These are phyloP conservation scores for Panagrolaimus sp. DNA, from an alignment of 1,140 invertebrate species.

Conservation along the genomic window DNA sequence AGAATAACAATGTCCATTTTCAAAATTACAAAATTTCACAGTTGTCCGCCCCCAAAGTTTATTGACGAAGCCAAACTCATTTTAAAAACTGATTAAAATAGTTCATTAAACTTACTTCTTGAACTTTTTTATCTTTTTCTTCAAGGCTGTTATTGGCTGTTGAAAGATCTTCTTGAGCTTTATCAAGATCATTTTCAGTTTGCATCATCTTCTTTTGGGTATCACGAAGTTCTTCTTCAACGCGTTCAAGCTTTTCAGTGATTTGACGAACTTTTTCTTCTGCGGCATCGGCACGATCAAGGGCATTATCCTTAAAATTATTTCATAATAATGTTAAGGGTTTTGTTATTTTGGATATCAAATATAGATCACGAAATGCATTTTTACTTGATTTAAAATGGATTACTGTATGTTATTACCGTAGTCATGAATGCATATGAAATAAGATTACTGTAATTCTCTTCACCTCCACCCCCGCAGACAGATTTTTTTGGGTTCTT, in stretches of 20 bases:
- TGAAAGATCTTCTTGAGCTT: conserved; percentile 87
- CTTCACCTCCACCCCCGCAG: too few species aligned
- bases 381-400: not conserved
- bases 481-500: too few species aligned
- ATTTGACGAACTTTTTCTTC: conserved; percentile 90
- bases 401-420: not conserved
- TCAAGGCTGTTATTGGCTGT: conserved; percentile 90
- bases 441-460: too few species aligned
- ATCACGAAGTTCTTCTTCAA: conserved; percentile 89
- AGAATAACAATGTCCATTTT: too few species aligned
- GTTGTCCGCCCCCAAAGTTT: too few species aligned
- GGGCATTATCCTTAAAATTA: conserved; percentile 74
- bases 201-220: conserved; percentile 98
- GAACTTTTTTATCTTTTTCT: conserved; percentile 91
- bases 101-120: conserved; percentile 87
- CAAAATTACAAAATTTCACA: too few species aligned
- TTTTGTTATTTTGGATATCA: not conserved
- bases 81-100: too few species aligned
- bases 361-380: not conserved
- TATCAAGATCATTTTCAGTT: conserved; percentile 95
- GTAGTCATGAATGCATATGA: not conserved
- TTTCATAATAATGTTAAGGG: not conserved
- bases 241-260: conserved; percentile 83
- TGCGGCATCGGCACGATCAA: conserved; percentile 85
- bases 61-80: too few species aligned